A percentile compares a stretch with the other conserved stretches of the same genome.
phyloP scores from a whole-genome alignment of 2,888 invertebrate species.

The Nomada fucata region DNA sequence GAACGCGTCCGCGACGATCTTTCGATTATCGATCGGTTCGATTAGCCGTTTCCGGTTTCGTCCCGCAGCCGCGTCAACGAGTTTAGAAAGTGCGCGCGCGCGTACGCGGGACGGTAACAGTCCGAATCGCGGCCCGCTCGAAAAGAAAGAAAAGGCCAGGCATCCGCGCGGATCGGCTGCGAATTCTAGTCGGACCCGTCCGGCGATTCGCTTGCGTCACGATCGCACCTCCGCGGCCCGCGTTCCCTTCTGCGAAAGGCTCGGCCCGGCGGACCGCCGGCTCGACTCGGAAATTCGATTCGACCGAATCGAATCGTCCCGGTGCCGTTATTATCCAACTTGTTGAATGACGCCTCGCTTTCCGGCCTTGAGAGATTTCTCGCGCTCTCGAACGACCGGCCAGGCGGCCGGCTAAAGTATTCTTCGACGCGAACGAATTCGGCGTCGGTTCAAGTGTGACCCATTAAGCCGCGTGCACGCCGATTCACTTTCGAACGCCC shows the following conservation, averaged over 20 bases:
- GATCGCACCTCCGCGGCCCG: background rate
- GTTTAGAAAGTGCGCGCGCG: constrained; percentile 79
- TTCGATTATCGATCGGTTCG: constrained; percentile 27
- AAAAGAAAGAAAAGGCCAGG: constrained; percentile 13
- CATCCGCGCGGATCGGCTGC: background rate
- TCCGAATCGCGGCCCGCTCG: constrained; percentile 30
- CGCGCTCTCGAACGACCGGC: background rate
- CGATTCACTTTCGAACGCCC: background rate
- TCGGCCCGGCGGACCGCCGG: constrained; percentile 2
- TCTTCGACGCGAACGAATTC: background rate
- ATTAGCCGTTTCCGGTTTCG: constrained; percentile 48
- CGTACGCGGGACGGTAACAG: constrained; percentile 6
- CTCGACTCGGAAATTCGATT: constrained; percentile 4
- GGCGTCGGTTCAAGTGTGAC: background rate
- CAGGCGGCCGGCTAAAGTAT: background rate
- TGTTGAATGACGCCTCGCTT: background rate
- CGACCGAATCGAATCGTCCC: constrained; percentile 7
- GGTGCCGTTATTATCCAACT: constrained; percentile 15
- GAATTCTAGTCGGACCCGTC: background rate
- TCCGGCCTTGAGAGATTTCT: constrained; percentile 15
- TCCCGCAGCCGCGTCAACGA: constrained; percentile 75
- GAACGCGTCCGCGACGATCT: constrained; percentile 13
- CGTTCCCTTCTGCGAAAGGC: background rate
- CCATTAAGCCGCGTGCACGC: background rate
- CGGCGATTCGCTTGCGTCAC: constrained; percentile 16